A percentile compares a stretch with the other conserved stretches of the same genome.
Conservation (phyloP, 2,113 vertebrate genomes). For the Phylloscopus whistleri region DNA sequence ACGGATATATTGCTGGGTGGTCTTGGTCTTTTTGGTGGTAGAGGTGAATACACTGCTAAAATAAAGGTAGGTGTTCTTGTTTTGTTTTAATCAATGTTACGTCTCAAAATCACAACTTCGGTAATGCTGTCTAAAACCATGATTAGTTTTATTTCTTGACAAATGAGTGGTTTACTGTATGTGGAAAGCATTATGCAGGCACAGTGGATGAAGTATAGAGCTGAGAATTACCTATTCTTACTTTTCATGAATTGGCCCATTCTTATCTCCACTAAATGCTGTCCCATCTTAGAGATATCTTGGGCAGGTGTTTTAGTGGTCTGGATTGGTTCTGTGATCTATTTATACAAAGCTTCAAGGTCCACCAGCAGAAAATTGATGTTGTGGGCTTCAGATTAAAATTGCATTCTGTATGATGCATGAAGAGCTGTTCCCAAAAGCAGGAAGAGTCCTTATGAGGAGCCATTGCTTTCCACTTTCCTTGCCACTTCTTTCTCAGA, state of each 20-base stretch:
- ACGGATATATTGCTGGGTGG: slow-evolving; percentile 95
- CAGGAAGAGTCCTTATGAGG: not conserved
- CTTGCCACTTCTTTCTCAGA: not conserved
- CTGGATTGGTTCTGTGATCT: not conserved
- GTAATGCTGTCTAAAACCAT: not conserved
- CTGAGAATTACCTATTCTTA: not conserved
- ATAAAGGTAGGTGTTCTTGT: slow-evolving; percentile 83
- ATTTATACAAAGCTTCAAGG: not conserved
- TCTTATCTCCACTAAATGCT: not conserved
- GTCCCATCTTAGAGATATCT: not conserved
- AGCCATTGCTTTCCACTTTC: not conserved
- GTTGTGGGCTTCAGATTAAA: not conserved
- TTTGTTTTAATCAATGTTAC: not conserved
- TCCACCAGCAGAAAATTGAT: not conserved
- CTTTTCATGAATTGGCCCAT: not conserved
- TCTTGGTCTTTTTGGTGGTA: slow-evolving; percentile 95
- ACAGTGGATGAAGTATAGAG: not conserved
- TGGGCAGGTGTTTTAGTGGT: not conserved
- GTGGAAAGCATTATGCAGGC: not conserved
- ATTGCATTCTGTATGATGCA: fast-evolving
- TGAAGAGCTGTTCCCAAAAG: not conserved
- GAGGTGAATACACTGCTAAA: slow-evolving; percentile 98
- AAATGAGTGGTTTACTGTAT: not conserved
- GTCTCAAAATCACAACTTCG: not conserved
- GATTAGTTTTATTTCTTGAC: not conserved